Conservation (phyloP, 2,888 invertebrate species). For the Hanleya hanleyi region DNA sequence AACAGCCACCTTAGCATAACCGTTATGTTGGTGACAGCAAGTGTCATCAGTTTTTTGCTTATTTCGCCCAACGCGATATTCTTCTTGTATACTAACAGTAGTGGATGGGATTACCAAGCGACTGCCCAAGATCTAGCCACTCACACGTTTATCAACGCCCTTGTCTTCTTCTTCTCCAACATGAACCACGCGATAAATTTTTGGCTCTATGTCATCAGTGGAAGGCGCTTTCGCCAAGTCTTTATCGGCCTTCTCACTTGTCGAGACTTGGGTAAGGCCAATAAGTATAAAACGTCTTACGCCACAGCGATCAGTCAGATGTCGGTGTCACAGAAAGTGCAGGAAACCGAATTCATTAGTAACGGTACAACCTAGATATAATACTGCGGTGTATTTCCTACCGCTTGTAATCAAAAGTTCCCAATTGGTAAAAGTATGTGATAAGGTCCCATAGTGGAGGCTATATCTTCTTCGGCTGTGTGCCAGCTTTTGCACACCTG, state of each 20-base stretch:
- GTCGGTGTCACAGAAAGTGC: no score
- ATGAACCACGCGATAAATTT: background rate
- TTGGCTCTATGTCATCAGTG: background rate
- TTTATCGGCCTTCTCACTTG: background rate
- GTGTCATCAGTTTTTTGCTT: background rate
- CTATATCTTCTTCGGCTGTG: no score
- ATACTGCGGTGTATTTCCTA: no score
- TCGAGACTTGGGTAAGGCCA: background rate
- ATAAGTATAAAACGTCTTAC: background rate
- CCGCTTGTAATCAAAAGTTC: no score
- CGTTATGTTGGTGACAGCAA: background rate
- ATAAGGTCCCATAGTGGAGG: no score
- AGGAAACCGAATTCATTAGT: no score
- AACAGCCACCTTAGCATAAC: background rate
- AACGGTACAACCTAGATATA: no score
- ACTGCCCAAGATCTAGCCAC: background rate
- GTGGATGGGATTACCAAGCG: background rate
- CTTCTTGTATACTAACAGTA: background rate
- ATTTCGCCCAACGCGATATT: background rate
- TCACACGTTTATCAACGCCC: background rate
- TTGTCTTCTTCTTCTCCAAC: background rate
- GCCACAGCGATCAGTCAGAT: no score
- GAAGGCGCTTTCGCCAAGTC: background rate
- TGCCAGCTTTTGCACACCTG: no score
- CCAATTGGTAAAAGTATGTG: no score